Evolutionary conservation across 2,113 vertebrate genomes (phyloP).

Genomic region (Spilogale gracilis): DNA sequence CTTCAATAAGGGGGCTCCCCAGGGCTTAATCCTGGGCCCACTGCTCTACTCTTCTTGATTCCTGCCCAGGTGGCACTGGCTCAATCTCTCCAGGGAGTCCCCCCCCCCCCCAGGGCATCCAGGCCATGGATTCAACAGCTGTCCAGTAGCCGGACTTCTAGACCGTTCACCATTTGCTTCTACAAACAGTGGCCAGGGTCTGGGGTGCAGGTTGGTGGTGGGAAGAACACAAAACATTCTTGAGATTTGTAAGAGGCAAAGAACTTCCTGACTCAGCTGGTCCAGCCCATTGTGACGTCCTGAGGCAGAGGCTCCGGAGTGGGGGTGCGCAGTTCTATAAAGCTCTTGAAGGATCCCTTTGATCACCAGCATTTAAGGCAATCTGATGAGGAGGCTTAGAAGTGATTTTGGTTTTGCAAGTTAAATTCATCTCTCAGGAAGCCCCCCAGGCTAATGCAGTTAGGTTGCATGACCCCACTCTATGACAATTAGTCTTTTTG

Average conservation of each 20-base stretch:
- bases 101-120: not conserved
- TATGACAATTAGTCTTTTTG: not conserved
- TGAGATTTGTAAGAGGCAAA: not conserved
- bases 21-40: not conserved
- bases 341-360: not conserved
- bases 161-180: not conserved
- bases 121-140: not conserved
- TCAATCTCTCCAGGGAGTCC: not conserved
- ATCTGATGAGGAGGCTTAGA: not conserved
- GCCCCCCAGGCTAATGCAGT: not conserved
- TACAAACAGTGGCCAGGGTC: not conserved
- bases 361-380: not conserved
- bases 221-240: not conserved
- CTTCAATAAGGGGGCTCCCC: not conserved
- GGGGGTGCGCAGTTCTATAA: not conserved
- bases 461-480: fast-evolving
- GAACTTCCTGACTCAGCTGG: not conserved
- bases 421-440: not conserved
- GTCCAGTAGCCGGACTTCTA: not conserved
- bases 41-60: not conserved
- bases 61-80: no score
- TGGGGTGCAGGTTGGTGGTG: not conserved
- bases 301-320: not conserved
- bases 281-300: not conserved
- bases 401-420: not conserved